These are phyloP conservation scores for Perodicticus potto DNA, from an alignment of 2,797 vertebrate species.

Conservation along the genomic window DNA sequence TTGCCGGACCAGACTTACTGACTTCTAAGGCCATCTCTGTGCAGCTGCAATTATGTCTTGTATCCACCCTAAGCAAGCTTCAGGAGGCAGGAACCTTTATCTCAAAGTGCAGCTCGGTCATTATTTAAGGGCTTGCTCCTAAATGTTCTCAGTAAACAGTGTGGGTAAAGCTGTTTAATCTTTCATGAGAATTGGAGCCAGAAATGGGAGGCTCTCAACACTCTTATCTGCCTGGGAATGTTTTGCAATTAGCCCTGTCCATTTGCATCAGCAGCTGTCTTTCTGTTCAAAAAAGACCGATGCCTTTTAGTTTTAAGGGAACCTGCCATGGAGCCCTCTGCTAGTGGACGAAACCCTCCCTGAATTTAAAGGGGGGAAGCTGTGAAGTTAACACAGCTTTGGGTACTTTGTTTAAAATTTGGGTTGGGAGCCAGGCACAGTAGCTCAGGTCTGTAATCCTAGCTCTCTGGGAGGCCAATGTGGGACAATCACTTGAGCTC, in stretches of 20 bases:
- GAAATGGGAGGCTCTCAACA: slow-evolving; percentile 52
- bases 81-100: slow-evolving; percentile 39
- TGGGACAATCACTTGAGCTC: too few relatives aligned
- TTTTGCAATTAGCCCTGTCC: slow-evolving; percentile 62
- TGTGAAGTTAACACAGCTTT: not conserved
- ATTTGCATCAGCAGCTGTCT: slow-evolving; percentile 55
- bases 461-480: too few relatives aligned
- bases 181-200: slow-evolving; percentile 68
- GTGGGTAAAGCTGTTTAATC: slow-evolving; percentile 70
- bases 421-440: not conserved
- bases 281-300: slow-evolving; percentile 37
- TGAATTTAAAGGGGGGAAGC: not conserved
- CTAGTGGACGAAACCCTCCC: not conserved
- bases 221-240: slow-evolving; percentile 58
- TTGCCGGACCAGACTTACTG: slow-evolving; percentile 4
- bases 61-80: not conserved
- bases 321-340: not conserved
- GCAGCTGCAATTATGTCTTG: not conserved
- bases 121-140: slow-evolving; percentile 55
- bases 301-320: slow-evolving; percentile 62
- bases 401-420: slow-evolving; percentile 20
- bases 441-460: too few relatives aligned
- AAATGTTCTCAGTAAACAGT: slow-evolving; percentile 72
- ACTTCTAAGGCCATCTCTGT: not conserved
- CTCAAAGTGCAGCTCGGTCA: slow-evolving; percentile 61